Evolutionary conservation across 2,888 invertebrate species (phyloP), one percentile per base, ranked within the genome.

Genomic region (Eueremaeus valkanovi): DNA sequence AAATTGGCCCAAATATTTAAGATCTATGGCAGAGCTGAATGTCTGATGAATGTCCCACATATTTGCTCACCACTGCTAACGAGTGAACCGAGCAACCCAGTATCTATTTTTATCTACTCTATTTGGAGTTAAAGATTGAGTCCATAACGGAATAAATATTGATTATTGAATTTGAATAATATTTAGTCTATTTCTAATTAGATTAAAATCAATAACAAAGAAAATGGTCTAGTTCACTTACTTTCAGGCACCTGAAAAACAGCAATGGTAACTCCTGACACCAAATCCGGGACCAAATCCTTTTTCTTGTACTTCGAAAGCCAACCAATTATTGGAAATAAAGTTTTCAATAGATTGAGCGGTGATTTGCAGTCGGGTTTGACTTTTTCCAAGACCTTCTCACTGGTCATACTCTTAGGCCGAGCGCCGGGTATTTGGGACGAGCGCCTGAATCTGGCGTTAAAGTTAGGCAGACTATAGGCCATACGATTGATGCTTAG

Each of bases 271-370:
- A 79, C 70, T n/a, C 80, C 80, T 3, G 79, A 77, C 5, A 80
- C 75, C 18, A 80, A 49, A 73, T 80, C 80, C 1, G 78, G 45
- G 16, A 80, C 33, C 9, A 80, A 45, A 72, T 79, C 73, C 18
- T 78, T 77, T 73, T 78, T 79, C 36, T 79, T 78, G 76, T 84
- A 84, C 1, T 78, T 75, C 0, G 82, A 81, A 18, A 84, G 77
- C 84, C 84, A 84, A 5, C 78, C 77, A 16, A 82, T 63, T 24
- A 83, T 81, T 2, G 83, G 83, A 70, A 83, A 75, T 21, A 76
- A 74, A 13, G 29, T 63, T 51, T 72, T 76, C n/a, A 77, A n/a
- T 3, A 73, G 6, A 24, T 49, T 33, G n/a, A 73, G 33, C 0
- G 73, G 73, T 55, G 73, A 66, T 66, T 36, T 36, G 36, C 66